phyloP scores from a whole-genome alignment of 2,113 vertebrate species.

The Phylloscopus trochiloides region DNA sequence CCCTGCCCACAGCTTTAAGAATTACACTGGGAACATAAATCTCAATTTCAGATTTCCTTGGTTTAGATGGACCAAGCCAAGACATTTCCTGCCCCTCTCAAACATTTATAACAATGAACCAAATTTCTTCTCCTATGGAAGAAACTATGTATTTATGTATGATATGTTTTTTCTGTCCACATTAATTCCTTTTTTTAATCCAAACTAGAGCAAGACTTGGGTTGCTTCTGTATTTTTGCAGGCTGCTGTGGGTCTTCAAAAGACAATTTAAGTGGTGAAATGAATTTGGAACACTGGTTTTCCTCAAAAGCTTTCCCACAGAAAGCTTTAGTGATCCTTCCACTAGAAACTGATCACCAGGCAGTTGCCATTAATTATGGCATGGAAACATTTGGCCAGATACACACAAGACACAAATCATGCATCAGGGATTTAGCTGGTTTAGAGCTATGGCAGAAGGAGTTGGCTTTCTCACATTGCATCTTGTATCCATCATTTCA shows the following conservation, averaged over 20 bases:
- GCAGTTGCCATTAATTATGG: neutral
- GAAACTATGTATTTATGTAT: neutral
- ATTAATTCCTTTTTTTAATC: neutral
- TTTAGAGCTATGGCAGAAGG: neutral
- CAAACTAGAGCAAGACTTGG: neutral
- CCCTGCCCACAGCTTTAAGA: neutral
- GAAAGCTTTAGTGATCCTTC: neutral
- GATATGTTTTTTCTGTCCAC: neutral
- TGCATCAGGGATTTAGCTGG: neutral
- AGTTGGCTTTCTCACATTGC: neutral
- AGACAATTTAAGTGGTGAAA: neutral
- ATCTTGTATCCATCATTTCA: neutral
- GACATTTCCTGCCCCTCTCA: neutral
- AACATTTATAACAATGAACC: neutral
- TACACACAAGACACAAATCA: neutral
- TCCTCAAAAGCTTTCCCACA: neutral
- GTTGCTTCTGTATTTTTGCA: neutral
- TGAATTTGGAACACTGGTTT: neutral
- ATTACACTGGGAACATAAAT: conserved; percentile 1
- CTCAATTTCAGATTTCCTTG: neutral
- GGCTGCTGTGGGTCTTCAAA: neutral
- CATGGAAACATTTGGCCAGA: neutral
- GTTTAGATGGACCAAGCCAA: neutral
- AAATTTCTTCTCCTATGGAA: neutral
- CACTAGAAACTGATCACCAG: neutral